These are phyloP conservation scores for Ectobius pallidus DNA, from an alignment of 2,888 invertebrate species.

Conservation along the genomic window DNA sequence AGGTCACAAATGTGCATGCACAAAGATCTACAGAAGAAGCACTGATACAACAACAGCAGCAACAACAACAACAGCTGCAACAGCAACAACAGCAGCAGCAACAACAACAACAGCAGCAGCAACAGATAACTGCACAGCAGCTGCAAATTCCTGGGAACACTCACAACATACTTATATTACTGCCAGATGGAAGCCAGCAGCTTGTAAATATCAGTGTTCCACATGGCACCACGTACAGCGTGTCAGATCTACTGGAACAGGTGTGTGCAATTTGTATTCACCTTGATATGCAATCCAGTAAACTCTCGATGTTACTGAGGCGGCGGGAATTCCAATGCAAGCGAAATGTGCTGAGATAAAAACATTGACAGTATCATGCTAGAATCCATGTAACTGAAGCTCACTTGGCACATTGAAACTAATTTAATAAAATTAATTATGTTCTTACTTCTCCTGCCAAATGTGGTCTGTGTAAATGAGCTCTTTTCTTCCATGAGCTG, in stretches of 20 bases:
- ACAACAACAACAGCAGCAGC: constrained; percentile 40
- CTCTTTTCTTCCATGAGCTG: too few relatives aligned
- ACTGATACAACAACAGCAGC: constrained; percentile 2
- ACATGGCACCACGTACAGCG: neutral
- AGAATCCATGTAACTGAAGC: too few relatives aligned
- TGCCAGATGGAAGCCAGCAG: constrained; percentile 20
- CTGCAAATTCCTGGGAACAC: neutral
- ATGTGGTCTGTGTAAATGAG: too few relatives aligned
- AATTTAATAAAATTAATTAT: too few relatives aligned
- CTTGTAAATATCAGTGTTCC: constrained; percentile 4
- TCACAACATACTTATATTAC: constrained; percentile 1
- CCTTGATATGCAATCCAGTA: too few relatives aligned
- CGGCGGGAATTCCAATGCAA: too few relatives aligned
- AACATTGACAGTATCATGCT: too few relatives aligned
- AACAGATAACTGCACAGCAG: neutral
- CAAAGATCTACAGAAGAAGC: neutral
- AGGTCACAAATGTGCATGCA: neutral
- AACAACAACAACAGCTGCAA: neutral
- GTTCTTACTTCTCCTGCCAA: too few relatives aligned
- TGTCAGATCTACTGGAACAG: constrained; percentile 9
- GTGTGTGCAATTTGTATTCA: too few relatives aligned
- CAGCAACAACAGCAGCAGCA: constrained; percentile 38
- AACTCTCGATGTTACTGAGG: too few relatives aligned
- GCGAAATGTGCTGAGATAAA: too few relatives aligned
- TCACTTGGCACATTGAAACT: too few relatives aligned